A percentile compares a stretch with the other conserved stretches of the same genome.
phyloP scores from a whole-genome alignment of 2,888 invertebrate genomes.

The Aporophyla nigra region DNA sequence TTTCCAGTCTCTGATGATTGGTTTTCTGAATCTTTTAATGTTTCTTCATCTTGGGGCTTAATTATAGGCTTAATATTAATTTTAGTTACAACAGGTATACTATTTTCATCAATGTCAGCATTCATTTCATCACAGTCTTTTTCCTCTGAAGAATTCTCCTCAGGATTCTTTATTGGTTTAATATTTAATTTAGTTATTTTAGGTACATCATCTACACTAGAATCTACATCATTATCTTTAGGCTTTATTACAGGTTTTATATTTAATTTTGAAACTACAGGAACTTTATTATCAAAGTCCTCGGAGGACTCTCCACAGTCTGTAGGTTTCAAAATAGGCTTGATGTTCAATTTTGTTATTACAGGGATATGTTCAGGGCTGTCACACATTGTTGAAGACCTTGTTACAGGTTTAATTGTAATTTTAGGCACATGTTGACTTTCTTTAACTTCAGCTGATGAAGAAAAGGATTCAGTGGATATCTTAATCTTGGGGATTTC shows the following conservation, averaged over 20 bases:
- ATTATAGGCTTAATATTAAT: constrained; percentile 91
- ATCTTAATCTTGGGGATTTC: constrained; percentile 79
- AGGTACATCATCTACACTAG: constrained; percentile 87
- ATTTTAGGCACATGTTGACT: constrained; percentile 90
- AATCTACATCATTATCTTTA: constrained; percentile 87
- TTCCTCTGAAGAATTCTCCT: constrained; percentile 83
- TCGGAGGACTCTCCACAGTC: constrained; percentile 80
- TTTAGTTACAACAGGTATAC: constrained; percentile 89
- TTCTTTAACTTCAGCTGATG: constrained; percentile 79
- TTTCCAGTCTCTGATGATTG: constrained; percentile 87
- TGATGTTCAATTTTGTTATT: constrained; percentile 87
- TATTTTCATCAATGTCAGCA: constrained; percentile 82
- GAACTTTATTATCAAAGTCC: constrained; percentile 83
- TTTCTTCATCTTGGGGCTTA: constrained; percentile 85
- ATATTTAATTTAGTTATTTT: constrained; percentile 90
- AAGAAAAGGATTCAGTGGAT: constrained; percentile 75
- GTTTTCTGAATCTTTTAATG: constrained; percentile 85
- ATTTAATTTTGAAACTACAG: constrained; percentile 90
- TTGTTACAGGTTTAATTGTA: constrained; percentile 89
- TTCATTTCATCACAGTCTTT: constrained; percentile 87
- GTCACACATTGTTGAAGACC: constrained; percentile 75
- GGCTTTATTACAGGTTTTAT: constrained; percentile 89
- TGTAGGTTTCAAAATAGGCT: constrained; percentile 87
- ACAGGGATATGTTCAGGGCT: constrained; percentile 83
- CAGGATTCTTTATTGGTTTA: constrained; percentile 89